These are phyloP conservation scores for Chloromyia formosa DNA, from an alignment of 2,888 invertebrate species.

Conservation along the genomic window DNA sequence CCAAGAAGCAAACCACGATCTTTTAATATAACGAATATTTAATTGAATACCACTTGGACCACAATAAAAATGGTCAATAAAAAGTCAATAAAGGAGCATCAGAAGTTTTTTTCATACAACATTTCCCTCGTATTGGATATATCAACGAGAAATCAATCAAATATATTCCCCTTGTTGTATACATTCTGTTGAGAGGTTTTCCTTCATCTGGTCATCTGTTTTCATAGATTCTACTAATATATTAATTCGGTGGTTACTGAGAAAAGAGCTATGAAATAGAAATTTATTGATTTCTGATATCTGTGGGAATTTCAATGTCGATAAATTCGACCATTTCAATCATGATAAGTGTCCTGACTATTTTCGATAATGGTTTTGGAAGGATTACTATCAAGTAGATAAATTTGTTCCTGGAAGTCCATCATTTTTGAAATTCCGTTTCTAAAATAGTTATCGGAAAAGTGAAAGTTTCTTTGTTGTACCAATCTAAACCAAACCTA, in stretches of 20 bases:
- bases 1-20: constrained; percentile 8
- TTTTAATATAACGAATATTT: constrained; percentile 15
- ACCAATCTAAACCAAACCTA: too few relatives aligned
- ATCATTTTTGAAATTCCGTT: too few relatives aligned
- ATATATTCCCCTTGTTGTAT: constrained; percentile 1
- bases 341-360: too few relatives aligned
- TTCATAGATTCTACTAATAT: constrained; percentile 29
- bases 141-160: constrained; percentile 34
- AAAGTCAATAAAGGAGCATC: constrained; percentile 32
- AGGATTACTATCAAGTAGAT: too few relatives aligned
- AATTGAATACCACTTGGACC: constrained; percentile 27
- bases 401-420: too few relatives aligned
- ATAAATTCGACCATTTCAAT: constrained; percentile 4
- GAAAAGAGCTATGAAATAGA: constrained; percentile 40
- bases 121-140: constrained; percentile 21
- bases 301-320: constrained; percentile 27
- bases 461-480: too few relatives aligned
- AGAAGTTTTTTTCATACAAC: constrained; percentile 14
- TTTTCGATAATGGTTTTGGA: too few relatives aligned
- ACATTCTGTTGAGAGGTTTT: neutral
- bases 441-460: too few relatives aligned
- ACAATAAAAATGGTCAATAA: constrained; percentile 40
- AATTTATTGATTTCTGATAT: constrained; percentile 41
- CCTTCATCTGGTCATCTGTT: constrained; percentile 22
- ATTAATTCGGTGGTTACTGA: constrained; percentile 31